Conservation (phyloP, 2,888 invertebrate species). For the Drosophila cracens region DNA sequence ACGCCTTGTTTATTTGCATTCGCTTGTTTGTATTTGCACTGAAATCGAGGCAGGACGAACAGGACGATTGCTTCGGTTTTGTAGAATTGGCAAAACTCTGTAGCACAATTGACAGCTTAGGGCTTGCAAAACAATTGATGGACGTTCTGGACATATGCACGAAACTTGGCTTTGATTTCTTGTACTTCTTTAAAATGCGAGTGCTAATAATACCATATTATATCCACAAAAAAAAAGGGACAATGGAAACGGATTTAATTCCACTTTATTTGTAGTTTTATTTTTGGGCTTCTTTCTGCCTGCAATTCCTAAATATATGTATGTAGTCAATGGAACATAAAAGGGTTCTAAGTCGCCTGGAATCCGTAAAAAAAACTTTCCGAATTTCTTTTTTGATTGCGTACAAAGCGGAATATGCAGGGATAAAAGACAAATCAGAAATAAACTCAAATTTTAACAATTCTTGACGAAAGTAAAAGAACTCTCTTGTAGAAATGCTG, state of each 20-base stretch:
- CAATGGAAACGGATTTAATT: slow-evolving; percentile 50
- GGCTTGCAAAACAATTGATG: slow-evolving; percentile 59
- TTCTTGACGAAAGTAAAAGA: background rate
- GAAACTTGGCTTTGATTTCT: slow-evolving; percentile 43
- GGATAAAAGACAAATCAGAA: background rate
- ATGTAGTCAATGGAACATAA: slow-evolving; percentile 1
- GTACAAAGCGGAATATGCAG: background rate
- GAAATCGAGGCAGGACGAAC: slow-evolving; percentile 72
- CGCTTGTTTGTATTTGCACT: slow-evolving; percentile 77
- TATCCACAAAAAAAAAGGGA: slow-evolving; percentile 26
- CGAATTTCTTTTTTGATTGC: slow-evolving; percentile 30
- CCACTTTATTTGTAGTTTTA: slow-evolving; percentile 47
- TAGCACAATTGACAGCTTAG: slow-evolving; percentile 74
- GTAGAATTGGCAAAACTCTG: slow-evolving; percentile 74
- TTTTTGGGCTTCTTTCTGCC: slow-evolving; percentile 23
- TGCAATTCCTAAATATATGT: slow-evolving; percentile 11
- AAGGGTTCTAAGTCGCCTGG: slow-evolving; percentile 31
- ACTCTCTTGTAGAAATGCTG: background rate
- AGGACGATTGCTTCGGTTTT: slow-evolving; percentile 38
- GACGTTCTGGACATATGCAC: slow-evolving; percentile 56
- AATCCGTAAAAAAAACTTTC: slow-evolving; percentile 27
- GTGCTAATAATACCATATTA: slow-evolving; percentile 60
- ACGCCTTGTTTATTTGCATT: slow-evolving; percentile 78
- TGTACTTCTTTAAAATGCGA: slow-evolving; percentile 51
- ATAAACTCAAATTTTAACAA: background rate